These are phyloP conservation scores for Aspidiotus destructor DNA, from an alignment of 2,888 invertebrate genomes.

Conservation along the genomic window DNA sequence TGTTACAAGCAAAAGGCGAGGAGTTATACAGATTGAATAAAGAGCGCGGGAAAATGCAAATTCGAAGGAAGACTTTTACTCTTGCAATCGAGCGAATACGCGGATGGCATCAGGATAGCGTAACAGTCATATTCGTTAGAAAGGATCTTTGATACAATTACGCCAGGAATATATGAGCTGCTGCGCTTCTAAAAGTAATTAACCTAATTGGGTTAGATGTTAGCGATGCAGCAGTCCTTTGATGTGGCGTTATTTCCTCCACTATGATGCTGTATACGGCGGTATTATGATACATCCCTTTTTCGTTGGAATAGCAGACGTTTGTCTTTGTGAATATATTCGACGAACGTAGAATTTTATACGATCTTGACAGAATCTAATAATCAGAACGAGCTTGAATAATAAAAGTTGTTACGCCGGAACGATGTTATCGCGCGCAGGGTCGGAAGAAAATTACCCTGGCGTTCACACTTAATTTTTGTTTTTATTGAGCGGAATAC, in stretches of 20 bases:
- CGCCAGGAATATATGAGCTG: slow-evolving; percentile 30
- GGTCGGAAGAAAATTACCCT: neutral
- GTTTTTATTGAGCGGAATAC: no score
- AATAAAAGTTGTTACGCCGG: slow-evolving; percentile 17
- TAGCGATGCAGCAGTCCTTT: slow-evolving; percentile 28
- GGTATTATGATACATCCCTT: slow-evolving; percentile 17
- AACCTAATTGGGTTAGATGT: slow-evolving; percentile 31
- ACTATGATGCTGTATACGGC: neutral
- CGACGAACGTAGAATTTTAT: slow-evolving; percentile 26
- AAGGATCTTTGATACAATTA: slow-evolving; percentile 32
- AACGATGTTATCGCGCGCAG: neutral
- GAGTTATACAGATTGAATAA: no score
- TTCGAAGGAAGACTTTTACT: slow-evolving; percentile 22
- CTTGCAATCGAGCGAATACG: slow-evolving; percentile 12
- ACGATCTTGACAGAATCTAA: slow-evolving; percentile 23
- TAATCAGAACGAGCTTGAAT: slow-evolving; percentile 30
- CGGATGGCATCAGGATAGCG: neutral
- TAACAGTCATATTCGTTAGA: slow-evolving; percentile 26
- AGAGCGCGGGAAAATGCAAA: slow-evolving; percentile 21
- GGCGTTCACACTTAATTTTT: no score
- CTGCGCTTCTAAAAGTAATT: slow-evolving; percentile 29
- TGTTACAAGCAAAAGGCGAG: no score
- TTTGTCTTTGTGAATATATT: slow-evolving; percentile 32
- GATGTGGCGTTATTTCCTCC: slow-evolving; percentile 30
- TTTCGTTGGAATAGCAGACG: slow-evolving; percentile 28